A percentile compares a stretch with the other conserved stretches of the same genome.
Evolutionary conservation across 2,113 vertebrate species (phyloP).

Genomic region (Menidia beryllina): DNA sequence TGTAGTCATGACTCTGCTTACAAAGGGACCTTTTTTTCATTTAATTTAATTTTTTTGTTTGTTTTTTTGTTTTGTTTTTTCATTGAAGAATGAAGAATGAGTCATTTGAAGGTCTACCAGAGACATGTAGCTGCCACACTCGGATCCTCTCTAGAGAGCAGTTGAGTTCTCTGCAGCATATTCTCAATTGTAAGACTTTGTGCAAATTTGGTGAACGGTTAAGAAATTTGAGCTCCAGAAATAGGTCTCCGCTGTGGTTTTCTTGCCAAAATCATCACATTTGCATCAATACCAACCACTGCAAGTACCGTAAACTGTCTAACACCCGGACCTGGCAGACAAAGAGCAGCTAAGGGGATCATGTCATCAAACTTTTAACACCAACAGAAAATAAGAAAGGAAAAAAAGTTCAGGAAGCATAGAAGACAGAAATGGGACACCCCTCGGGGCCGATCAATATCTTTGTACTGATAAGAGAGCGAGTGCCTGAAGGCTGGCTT

Average conservation of each 20-base stretch:
- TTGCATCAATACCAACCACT: conserved; percentile 52
- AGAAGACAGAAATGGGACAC: conserved; percentile 58
- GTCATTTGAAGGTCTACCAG: no score
- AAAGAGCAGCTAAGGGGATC: conserved; percentile 24
- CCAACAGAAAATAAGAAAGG: conserved; percentile 26
- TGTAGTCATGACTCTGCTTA: no score
- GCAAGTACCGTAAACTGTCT: no score
- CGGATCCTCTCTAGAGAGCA: conserved; percentile 33
- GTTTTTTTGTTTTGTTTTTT: no score
- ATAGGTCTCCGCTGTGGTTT: no score
- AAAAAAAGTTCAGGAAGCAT: conserved; percentile 32
- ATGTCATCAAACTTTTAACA: conserved; percentile 22
- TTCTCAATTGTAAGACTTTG: conserved; percentile 52
- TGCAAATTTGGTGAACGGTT: conserved; percentile 61
- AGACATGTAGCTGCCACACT: conserved; percentile 38
- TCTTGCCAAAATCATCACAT: conserved; percentile 30
- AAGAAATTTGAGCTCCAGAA: no score
- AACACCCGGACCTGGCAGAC: conserved; percentile 13
- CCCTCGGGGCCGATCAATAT: conserved; percentile 64
- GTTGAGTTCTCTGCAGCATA: conserved; percentile 16
- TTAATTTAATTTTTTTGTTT: no score
- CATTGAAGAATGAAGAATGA: no score
- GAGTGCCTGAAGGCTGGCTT: conserved; percentile 61
- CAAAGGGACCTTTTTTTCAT: no score
- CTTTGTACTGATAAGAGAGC: conserved; percentile 64